phyloP scores from a whole-genome alignment of 2,888 invertebrate species.

The Hyles lineata region DNA sequence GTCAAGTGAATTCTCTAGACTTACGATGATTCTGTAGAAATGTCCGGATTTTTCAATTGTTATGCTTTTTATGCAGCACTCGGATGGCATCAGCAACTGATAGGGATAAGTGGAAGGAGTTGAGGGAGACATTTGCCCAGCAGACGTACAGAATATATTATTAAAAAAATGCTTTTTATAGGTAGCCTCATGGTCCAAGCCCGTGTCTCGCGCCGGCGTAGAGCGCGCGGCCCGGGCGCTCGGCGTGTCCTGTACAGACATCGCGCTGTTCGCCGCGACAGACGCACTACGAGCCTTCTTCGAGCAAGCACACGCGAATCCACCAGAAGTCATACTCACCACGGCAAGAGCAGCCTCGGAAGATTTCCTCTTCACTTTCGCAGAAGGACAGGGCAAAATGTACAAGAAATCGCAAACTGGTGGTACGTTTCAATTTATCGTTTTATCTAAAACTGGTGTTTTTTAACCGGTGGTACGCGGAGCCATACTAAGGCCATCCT shows the following conservation, averaged over 20 bases:
- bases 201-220: constrained; percentile 84
- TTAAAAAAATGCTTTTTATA: too few species aligned
- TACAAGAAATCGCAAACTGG: constrained; percentile 84
- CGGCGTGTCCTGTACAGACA: constrained; percentile 86
- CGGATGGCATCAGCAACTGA: too few species aligned
- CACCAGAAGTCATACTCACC: constrained; percentile 86
- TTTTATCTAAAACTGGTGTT: too few species aligned
- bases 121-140: too few species aligned
- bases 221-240: constrained; percentile 85
- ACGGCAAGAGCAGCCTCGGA: constrained; percentile 87
- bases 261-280: constrained; percentile 86
- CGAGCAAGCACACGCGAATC: constrained; percentile 73
- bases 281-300: constrained; percentile 88
- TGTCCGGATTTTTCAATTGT: too few species aligned
- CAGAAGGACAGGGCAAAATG: constrained; percentile 73
- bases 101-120: too few species aligned
- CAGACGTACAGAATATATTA: too few species aligned
- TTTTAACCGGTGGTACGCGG: too few species aligned
- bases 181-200: constrained; percentile 89
- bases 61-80: too few species aligned
- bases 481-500: too few species aligned
- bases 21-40: too few species aligned
- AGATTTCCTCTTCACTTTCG: constrained; percentile 81
- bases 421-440: constrained; percentile 55
- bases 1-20: too few species aligned